Conservation (phyloP, 1,140 invertebrate genomes). For the Brachionus manjavacas region DNA sequence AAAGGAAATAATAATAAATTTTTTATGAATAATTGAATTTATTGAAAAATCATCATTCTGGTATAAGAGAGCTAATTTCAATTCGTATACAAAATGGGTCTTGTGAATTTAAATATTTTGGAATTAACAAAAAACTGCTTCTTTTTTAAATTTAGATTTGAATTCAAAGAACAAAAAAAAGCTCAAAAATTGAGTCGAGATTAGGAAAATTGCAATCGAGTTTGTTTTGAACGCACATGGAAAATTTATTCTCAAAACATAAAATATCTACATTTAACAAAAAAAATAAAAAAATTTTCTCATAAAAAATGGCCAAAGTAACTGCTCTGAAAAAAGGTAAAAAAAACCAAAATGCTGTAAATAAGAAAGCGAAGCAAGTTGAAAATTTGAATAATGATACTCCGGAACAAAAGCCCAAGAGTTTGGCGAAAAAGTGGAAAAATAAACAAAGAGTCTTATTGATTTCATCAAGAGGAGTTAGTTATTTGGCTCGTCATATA, state of each 20-base stretch:
- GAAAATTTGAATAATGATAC: background rate
- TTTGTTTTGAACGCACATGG: background rate
- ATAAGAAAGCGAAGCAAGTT: background rate
- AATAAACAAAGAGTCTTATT: slow-evolving; percentile 87
- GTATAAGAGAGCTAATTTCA: background rate
- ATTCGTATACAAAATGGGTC: background rate
- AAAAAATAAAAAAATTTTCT: background rate
- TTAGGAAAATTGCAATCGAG: background rate
- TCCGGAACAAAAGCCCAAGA: background rate
- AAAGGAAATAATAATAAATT: background rate
- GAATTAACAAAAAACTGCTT: background rate
- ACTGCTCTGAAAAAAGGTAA: background rate
- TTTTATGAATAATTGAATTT: background rate
- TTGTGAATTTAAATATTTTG: background rate
- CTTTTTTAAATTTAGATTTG: slow-evolving; percentile 19
- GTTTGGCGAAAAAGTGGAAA: slow-evolving; percentile 65
- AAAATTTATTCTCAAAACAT: background rate
- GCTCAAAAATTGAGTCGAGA: background rate
- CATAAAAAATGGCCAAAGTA: background rate
- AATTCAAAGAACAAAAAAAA: background rate
- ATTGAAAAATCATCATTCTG: slow-evolving; percentile 14
- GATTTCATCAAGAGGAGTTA: slow-evolving; percentile 84
- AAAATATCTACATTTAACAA: background rate
- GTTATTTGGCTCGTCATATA: slow-evolving; percentile 80
- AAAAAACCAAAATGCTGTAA: background rate